Evolutionary conservation across 2,888 invertebrate species (phyloP).

Genomic region (Diloba caeruleocephala): DNA sequence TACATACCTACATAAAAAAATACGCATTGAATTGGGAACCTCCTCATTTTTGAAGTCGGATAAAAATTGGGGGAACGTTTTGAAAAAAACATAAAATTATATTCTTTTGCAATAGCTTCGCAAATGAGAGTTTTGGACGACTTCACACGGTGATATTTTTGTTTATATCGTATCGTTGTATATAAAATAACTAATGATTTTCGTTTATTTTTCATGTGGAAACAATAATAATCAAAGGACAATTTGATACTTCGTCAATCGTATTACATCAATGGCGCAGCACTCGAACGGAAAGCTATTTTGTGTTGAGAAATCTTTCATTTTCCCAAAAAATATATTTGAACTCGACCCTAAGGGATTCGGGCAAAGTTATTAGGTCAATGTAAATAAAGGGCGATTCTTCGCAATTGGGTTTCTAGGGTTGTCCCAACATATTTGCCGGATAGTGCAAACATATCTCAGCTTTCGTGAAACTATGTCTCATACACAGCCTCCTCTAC

Average conservation of each 20-base stretch:
- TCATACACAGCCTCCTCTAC: conserved; percentile 10
- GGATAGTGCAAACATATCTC: conserved; percentile 55
- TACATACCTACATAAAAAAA: too few relatives aligned
- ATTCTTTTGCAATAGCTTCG: too few relatives aligned
- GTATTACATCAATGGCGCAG: conserved; percentile 9
- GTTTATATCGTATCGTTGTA: neutral
- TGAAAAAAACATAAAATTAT: too few relatives aligned
- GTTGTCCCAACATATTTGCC: conserved; percentile 61
- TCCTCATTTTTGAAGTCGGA: too few relatives aligned
- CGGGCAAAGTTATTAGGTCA: conserved; percentile 69
- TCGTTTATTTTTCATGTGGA: too few relatives aligned
- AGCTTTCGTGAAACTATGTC: conserved; percentile 16
- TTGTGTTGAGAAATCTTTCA: conserved; percentile 48
- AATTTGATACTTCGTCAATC: conserved; percentile 3
- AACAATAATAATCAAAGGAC: neutral
- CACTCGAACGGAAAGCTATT: conserved; percentile 44
- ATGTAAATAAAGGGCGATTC: conserved; percentile 72
- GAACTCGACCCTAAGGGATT: conserved; percentile 56
- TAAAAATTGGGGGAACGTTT: too few relatives aligned
- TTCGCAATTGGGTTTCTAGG: conserved; percentile 62
- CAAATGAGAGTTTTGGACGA: too few relatives aligned
- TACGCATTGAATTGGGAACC: too few relatives aligned
- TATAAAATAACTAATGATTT: neutral
- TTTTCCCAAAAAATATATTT: conserved; percentile 67
- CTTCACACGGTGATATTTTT: too few relatives aligned